phyloP scores from a whole-genome alignment of 2,797 vertebrate species.

The Champsocephalus gunnari region DNA sequence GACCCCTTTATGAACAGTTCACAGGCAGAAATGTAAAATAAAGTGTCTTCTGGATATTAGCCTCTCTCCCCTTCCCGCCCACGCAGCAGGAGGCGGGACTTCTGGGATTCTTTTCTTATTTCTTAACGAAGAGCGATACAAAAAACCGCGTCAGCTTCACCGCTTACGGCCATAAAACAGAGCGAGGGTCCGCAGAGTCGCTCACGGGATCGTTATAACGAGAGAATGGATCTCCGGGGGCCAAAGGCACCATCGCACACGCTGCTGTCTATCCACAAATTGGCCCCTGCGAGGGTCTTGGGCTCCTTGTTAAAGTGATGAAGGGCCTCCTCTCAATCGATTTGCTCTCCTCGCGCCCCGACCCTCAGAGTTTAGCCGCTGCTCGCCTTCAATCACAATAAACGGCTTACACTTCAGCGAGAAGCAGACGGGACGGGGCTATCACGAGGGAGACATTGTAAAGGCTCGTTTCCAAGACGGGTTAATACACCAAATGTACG shows the following conservation, averaged over 20 bases:
- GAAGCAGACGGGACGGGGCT: constrained; percentile 62
- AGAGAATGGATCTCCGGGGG: constrained; percentile 66
- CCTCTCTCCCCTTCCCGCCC: constrained; percentile 18
- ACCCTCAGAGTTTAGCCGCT: constrained; percentile 60
- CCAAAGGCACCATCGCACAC: constrained; percentile 74
- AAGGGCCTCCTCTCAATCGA: constrained; percentile 84
- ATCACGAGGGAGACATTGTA: constrained; percentile 27
- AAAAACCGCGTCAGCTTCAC: constrained; percentile 19
- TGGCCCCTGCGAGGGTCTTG: constrained; percentile 83
- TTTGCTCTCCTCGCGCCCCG: constrained; percentile 75
- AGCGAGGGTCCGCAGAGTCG: constrained; percentile 29
- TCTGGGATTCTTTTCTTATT: constrained; percentile 40
- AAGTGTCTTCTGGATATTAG: constrained; percentile 34
- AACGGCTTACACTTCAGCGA: constrained; percentile 70
- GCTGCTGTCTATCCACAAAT: constrained; percentile 85
- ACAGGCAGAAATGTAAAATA: constrained; percentile 17
- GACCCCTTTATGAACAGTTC: not conserved
- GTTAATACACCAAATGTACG: too few species aligned
- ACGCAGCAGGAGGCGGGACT: constrained; percentile 47
- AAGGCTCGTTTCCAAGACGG: too few species aligned
- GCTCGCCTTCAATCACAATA: constrained; percentile 75
- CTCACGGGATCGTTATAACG: constrained; percentile 78
- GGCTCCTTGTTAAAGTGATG: constrained; percentile 86
- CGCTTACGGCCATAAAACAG: constrained; percentile 57
- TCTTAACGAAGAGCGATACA: constrained; percentile 48